These are phyloP conservation scores for Chloropsis cyanopogon DNA, from an alignment of 2,113 vertebrate genomes.

Conservation along the genomic window DNA sequence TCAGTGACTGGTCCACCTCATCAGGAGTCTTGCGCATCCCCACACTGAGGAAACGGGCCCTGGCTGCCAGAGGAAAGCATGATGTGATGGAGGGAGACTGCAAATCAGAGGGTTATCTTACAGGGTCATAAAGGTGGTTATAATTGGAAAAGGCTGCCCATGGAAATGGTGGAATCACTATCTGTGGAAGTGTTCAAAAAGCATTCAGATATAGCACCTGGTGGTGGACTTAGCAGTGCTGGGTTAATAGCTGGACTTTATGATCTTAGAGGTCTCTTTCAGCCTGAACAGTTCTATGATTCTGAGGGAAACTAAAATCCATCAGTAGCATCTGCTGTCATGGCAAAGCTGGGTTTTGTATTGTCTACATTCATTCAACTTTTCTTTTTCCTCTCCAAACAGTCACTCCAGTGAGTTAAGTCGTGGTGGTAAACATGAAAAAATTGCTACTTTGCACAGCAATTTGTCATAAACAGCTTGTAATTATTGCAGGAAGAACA, in stretches of 20 bases:
- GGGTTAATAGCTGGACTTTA: neutral
- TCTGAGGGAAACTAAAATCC: neutral
- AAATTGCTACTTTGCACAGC: conserved; percentile 38
- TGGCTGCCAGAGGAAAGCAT: neutral
- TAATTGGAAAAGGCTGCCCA: neutral
- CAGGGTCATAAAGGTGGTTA: too few species aligned
- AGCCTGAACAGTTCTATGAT: neutral
- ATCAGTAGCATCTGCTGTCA: neutral
- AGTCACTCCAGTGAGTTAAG: neutral
- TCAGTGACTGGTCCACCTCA: neutral
- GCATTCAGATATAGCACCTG: neutral
- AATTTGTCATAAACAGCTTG: conserved; percentile 53
- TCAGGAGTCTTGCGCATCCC: neutral
- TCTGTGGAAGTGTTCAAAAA: neutral
- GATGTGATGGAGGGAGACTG: rapidly evolving
- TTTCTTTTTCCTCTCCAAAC: neutral
- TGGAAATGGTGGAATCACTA: neutral
- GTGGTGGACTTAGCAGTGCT: neutral
- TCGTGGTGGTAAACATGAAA: conserved; percentile 19
- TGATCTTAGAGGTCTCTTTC: neutral
- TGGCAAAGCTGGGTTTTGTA: neutral
- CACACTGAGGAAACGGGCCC: neutral
- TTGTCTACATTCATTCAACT: neutral
- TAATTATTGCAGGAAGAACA: conserved; percentile 46
- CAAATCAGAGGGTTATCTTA: neutral